These are phyloP conservation scores for Paratrypauchen microcephalus DNA, from an alignment of 2,797 vertebrate genomes.

Conservation along the genomic window DNA sequence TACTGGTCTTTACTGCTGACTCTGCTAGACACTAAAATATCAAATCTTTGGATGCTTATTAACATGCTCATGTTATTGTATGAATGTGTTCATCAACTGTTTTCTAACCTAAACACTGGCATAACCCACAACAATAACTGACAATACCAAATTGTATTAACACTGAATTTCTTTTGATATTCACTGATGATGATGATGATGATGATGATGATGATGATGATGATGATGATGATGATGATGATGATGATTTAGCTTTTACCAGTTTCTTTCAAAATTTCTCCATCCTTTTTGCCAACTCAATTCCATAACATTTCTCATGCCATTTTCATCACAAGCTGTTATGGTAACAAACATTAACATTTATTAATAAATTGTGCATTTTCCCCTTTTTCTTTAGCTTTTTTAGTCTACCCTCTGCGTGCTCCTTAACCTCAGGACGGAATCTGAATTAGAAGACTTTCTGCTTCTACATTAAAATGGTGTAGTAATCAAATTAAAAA, in stretches of 20 bases:
- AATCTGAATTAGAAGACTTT: constrained; percentile 88
- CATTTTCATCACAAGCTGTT: background rate
- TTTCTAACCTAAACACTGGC: constrained; percentile 25
- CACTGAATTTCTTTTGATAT: background rate
- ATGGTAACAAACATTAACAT: constrained; percentile 17
- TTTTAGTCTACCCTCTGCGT: constrained; percentile 86
- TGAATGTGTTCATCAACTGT: constrained; percentile 46
- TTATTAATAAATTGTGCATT: constrained; percentile 50
- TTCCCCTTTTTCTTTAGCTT: constrained; percentile 80
- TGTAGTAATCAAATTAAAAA: constrained; percentile 55
- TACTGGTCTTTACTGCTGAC: constrained; percentile 51
- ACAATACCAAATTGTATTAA: background rate
- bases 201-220: background rate
- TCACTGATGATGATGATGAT: background rate
- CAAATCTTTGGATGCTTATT: constrained; percentile 49
- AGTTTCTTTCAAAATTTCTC: background rate
- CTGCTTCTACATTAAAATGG: constrained; percentile 55
- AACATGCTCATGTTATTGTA: constrained; percentile 54
- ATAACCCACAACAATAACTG: constrained; percentile 3
- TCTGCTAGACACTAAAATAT: constrained; percentile 54
- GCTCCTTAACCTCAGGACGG: constrained; percentile 86
- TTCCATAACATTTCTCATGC: constrained; percentile 2
- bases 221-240: background rate
- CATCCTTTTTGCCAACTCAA: background rate
- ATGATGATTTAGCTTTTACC: background rate